Conservation (phyloP, 2,113 vertebrate species). For the Psammodynastes pulverulentus region DNA sequence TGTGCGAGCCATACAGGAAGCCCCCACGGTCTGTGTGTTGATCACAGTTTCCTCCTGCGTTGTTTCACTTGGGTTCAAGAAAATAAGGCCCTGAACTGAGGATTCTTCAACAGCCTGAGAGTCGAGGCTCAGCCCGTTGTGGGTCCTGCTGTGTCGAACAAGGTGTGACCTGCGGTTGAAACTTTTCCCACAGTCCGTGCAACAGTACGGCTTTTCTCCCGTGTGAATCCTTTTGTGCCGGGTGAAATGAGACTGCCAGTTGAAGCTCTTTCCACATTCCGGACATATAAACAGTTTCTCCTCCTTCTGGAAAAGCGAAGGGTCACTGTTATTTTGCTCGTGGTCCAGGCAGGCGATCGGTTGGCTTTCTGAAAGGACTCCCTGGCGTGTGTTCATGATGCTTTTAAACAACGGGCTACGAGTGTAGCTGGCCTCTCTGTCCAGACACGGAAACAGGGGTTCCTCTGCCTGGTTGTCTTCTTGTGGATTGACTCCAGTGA, state of each 20-base stretch:
- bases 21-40: not conserved
- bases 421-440: not conserved
- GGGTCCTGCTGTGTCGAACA: not conserved
- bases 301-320: not conserved
- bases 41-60: not conserved
- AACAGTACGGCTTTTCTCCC: conserved; percentile 5
- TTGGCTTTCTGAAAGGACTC: too few relatives aligned
- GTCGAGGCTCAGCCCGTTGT: not conserved
- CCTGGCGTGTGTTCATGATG: not conserved
- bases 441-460: not conserved
- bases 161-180: conserved; percentile 19
- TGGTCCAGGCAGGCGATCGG: not conserved
- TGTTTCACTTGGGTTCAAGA: not conserved
- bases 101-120: not conserved
- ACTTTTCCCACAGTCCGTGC: conserved; percentile 11
- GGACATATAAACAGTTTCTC: conserved; percentile 15
- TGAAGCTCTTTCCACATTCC: conserved; percentile 6
- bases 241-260: conserved; percentile 3
- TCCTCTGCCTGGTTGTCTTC: not conserved
- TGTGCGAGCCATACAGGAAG: not conserved
- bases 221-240: conserved; percentile 23
- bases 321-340: not conserved
- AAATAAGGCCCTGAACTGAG: not conserved
- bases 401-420: not conserved
- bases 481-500: not conserved